Evolutionary conservation across 2,797 vertebrate species (phyloP), one percentile per base, ranked within the genome.

Genomic region (Microhierax caerulescens): DNA sequence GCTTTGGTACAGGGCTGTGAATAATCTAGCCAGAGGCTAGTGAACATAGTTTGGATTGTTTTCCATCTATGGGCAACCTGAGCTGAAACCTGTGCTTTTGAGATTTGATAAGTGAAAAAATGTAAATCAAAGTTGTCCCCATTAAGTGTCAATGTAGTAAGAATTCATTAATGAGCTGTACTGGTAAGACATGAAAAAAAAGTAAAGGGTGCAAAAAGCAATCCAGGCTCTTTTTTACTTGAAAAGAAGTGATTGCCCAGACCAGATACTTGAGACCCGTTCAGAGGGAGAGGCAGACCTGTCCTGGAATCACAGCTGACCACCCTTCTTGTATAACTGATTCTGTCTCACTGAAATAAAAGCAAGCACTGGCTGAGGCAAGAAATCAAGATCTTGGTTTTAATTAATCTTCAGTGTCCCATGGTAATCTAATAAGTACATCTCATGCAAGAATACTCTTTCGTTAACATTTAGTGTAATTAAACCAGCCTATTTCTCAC

Each of bases 21-120:
- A 32, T 64, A 89, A 72, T 50, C 15, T 74, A 86, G 19, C 23
- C 72, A 39, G 39, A 84, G n/a, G 9, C 39, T 54, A 88, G 43
- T 20, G 37, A 80, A 45, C 18, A 30, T 7, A 59, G 18, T 24
- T 36, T 91, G 17, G n/a, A n/a, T n/a, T n/a, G n/a, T n/a, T n/a
- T n/a, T n/a, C n/a, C n/a, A n/a, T n/a, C n/a, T n/a, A n/a, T n/a
- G n/a, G n/a, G n/a, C n/a, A n/a, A n/a, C n/a, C 25, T 81, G 57
- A 90, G 39, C 45, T 87, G 30, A 88, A 43, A 7, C 37, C 45
- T 24, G 3, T 59, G 57, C 43, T 28, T 77, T 70, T 72, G 91
- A 85, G 56, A 75, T 88, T 48, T 53, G 73, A 21, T 63, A 56
- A 78, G 59, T 37, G 43, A 97, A 95, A 94, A 86, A 89, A n/a